These are phyloP conservation scores for Grallaria varia DNA, from an alignment of 2,113 vertebrate genomes.

Conservation along the genomic window DNA sequence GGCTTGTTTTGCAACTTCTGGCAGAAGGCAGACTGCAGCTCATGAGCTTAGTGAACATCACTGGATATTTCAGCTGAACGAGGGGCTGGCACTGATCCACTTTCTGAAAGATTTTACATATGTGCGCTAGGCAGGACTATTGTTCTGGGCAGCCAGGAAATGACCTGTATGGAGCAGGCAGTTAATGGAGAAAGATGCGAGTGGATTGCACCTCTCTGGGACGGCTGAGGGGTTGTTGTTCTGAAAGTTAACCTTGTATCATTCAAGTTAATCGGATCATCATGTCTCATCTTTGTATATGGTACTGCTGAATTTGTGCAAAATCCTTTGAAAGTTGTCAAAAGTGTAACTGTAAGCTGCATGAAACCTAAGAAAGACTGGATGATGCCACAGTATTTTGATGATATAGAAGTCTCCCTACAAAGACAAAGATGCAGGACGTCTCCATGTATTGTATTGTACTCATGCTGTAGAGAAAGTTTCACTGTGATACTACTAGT, in stretches of 20 bases:
- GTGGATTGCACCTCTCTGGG: not conserved
- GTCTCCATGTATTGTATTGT: not conserved
- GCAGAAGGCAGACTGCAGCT: not conserved
- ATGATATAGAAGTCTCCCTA: not conserved
- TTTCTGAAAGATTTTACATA: slow-evolving; percentile 36
- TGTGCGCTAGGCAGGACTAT: slow-evolving; percentile 18
- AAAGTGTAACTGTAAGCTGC: not conserved
- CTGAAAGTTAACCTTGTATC: not conserved
- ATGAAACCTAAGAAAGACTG: not conserved
- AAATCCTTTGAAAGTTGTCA: not conserved
- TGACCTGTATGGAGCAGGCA: not conserved
- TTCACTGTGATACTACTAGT: not conserved
- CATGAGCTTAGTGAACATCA: not conserved
- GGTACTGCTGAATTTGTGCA: not conserved
- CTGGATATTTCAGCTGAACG: not conserved
- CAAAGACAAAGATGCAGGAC: accelerated
- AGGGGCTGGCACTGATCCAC: not conserved
- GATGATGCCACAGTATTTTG: not conserved
- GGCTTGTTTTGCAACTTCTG: not conserved
- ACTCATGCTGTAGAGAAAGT: not conserved
- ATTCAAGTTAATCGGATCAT: not conserved
- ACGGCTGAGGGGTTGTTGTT: not conserved
- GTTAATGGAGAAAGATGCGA: not conserved
- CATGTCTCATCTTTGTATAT: not conserved
- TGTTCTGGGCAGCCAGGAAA: slow-evolving; percentile 60